Evolutionary conservation across 2,797 vertebrate species (phyloP), one percentile per base, ranked within the genome.

Genomic region (Danio choprae): DNA sequence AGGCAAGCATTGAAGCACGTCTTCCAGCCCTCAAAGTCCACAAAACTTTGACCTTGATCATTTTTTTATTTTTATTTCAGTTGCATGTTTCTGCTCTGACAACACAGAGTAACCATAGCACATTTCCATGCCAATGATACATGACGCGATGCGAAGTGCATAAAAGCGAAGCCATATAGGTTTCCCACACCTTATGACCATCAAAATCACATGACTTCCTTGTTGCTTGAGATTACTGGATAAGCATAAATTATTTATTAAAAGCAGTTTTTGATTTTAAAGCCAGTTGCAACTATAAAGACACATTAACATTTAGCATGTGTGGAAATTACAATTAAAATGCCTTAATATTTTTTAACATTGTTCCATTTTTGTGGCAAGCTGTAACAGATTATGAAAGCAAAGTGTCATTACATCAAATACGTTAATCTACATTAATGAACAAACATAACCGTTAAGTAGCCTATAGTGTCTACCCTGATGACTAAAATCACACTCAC

Each of bases 21-120:
- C 53, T 36, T 68, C 51, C 65, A 53, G 60, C 74, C 51, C n/a
- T 76, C 74, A 77, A 69, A 59, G 64, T 59, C 20, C 64, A 68
- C 41, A 69, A 58, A 48, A 38, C 44, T 51, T 70, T 50, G 55
- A 70, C 55, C 75, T 68, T 68, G 51, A 68, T 20, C 29, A 50
- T 43, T 16, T 36, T 4, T 36, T 67, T 48, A 36, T 40, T 22
- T 46, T 15, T 11, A 41, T 44, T 77, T 44, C 16, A 40, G 75
- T 7, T 59, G 63, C 11, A 58, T 0, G 12, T 36, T 68, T 68
- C 64, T 40, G 18, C 55, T 38, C 65, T 41, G n/a, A 70, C 7
- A 60, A 50, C 65, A 78, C 53, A 69, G n/a, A 40, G 76, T 60
- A 41, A 48, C 63, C 41, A 68, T 56, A 77, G 64, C 41, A 48